phyloP scores from a whole-genome alignment of 1,140 invertebrate genomes.

The Tachypleus tridentatus region DNA sequence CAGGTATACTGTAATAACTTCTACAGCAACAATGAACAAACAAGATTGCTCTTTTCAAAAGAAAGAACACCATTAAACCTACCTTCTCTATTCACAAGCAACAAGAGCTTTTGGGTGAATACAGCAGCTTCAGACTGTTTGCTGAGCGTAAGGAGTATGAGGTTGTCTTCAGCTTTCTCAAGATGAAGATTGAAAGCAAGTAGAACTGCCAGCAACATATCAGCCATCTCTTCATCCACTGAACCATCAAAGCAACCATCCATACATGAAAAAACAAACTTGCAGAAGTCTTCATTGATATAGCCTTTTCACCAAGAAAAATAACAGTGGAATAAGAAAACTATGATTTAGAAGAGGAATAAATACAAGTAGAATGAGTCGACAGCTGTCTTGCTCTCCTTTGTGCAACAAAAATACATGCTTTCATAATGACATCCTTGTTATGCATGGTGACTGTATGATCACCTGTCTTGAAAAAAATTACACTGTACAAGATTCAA shows the following conservation, averaged over 20 bases:
- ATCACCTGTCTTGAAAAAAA: too few species aligned
- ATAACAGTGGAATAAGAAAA: too few species aligned
- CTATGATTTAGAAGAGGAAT: too few species aligned
- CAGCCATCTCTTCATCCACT: constrained; percentile 57
- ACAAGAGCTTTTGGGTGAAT: constrained; percentile 76
- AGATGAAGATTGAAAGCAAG: constrained; percentile 83
- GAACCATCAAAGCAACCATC: constrained; percentile 33
- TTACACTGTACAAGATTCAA: too few species aligned
- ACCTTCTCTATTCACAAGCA: constrained; percentile 77
- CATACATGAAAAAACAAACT: constrained; percentile 10
- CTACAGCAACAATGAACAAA: too few species aligned
- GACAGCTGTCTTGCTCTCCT: too few species aligned
- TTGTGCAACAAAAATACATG: too few species aligned
- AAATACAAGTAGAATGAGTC: too few species aligned
- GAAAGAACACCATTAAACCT: constrained; percentile 12
- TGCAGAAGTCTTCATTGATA: constrained; percentile 55
- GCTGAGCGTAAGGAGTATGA: constrained; percentile 59
- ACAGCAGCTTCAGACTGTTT: constrained; percentile 58
- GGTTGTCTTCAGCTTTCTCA: constrained; percentile 47
- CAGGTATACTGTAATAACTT: too few species aligned
- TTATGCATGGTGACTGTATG: too few species aligned
- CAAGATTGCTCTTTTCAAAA: too few species aligned
- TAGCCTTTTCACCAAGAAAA: constrained; percentile 26
- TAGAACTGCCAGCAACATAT: constrained; percentile 67
- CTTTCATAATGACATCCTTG: too few species aligned